Conservation (phyloP, 1,140 invertebrate species). For the Pachypsylla venusta region DNA sequence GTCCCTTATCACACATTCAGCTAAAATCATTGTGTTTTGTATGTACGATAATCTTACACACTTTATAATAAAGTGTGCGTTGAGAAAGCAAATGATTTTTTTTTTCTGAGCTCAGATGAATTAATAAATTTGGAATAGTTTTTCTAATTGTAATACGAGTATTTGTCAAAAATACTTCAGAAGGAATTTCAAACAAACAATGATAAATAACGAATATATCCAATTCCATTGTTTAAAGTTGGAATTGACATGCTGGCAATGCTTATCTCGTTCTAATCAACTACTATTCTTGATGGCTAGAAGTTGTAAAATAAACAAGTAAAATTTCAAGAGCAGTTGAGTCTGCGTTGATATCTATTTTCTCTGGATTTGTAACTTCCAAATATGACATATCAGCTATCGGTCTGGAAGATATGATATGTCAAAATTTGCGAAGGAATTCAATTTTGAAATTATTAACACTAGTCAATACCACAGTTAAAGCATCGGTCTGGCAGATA, state of each 20-base stretch:
- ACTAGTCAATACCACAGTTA: slow-evolving; percentile 30
- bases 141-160: slow-evolving; percentile 24
- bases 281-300: slow-evolving; percentile 20
- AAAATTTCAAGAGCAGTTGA: slow-evolving; percentile 30
- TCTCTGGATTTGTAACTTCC: slow-evolving; percentile 14
- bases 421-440: slow-evolving; percentile 28
- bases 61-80: slow-evolving; percentile 28
- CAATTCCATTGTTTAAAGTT: slow-evolving; percentile 16
- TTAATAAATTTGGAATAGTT: slow-evolving; percentile 24
- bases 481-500: slow-evolving; percentile 33
- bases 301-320: slow-evolving; percentile 27
- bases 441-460: slow-evolving; percentile 29
- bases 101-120: slow-evolving; percentile 24
- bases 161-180: slow-evolving; percentile 25
- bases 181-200: slow-evolving; percentile 24
- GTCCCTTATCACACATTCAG: too few species aligned
- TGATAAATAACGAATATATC: slow-evolving; percentile 22
- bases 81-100: slow-evolving; percentile 25
- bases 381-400: slow-evolving; percentile 29
- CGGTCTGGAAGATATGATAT: slow-evolving; percentile 32
- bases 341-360: slow-evolving; percentile 23
- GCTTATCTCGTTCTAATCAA: slow-evolving; percentile 12
- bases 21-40: too few species aligned
- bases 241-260: slow-evolving; percentile 16
- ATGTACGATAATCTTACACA: too few species aligned